phyloP scores from a whole-genome alignment of 2,797 vertebrate species.

The Melanotaenia boesemani region DNA sequence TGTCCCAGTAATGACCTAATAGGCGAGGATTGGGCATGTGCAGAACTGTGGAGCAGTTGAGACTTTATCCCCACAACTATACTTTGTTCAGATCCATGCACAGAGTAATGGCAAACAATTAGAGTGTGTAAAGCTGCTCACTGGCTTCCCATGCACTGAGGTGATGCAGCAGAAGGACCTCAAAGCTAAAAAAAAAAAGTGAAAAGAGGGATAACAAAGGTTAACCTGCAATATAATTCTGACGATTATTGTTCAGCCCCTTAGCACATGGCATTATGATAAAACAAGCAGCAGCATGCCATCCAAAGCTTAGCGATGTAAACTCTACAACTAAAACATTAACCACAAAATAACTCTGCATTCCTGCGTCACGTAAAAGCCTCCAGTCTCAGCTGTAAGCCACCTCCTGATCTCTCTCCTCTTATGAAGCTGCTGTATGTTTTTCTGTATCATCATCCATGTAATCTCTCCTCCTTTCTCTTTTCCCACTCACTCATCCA shows the following conservation, averaged over 20 bases:
- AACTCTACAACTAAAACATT: slow-evolving; percentile 10
- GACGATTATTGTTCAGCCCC: slow-evolving; percentile 8
- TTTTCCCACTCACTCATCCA: slow-evolving; percentile 48
- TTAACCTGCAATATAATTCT: slow-evolving; percentile 13
- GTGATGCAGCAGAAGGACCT: slow-evolving; percentile 48
- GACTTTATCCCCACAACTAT: slow-evolving; percentile 38
- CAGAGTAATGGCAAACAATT: slow-evolving; percentile 32
- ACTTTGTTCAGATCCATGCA: slow-evolving; percentile 25
- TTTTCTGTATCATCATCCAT: slow-evolving; percentile 25
- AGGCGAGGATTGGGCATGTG: slow-evolving; percentile 44
- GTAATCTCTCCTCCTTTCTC: slow-evolving; percentile 23
- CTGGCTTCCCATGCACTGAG: slow-evolving; percentile 28
- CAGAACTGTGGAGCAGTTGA: slow-evolving; percentile 32
- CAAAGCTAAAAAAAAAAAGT: slow-evolving; percentile 45
- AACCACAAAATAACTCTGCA: slow-evolving; percentile 2
- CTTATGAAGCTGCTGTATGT: slow-evolving; percentile 15
- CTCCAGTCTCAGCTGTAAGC: not conserved
- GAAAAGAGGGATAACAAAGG: slow-evolving; percentile 55
- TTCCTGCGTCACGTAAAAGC: not conserved
- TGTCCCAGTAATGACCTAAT: slow-evolving; percentile 55
- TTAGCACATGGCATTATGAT: slow-evolving; percentile 35
- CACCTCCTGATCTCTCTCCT: slow-evolving; percentile 2
- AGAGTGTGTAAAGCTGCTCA: slow-evolving; percentile 12
- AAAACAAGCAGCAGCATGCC: slow-evolving; percentile 32
- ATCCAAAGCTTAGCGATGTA: slow-evolving; percentile 42